Base-by-base conservation (phyloP, 2,888 invertebrate genomes). In the Bombylius major region DNA sequence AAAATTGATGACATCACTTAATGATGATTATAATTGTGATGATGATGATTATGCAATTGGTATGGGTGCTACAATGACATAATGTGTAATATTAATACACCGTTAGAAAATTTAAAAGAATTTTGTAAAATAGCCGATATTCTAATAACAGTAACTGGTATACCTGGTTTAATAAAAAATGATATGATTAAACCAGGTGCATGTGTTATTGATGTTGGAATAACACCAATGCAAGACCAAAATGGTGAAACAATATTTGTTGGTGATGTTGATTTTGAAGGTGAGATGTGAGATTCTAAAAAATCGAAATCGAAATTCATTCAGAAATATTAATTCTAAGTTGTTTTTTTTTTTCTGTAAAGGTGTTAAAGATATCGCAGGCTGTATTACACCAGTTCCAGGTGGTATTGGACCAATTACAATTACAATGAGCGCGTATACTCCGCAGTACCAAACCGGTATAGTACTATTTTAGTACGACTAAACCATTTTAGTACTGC, bases 391-490 rank as follows among this genome's bases (percentile, higher is more conserved):
- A 33, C 96, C 97, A 5, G 97, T 97, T 52, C 93, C 94, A 12
- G 90, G 91, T 56, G 99, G 99, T 60, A 98, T 99, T 58, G 99
- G 99, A 1, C 99, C 98, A 14, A 97, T 99, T 95, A 99, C 99
- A 0, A 99, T 96, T 61, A 95, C 96, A 23, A 97, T n/a, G n/a
- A n/a, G n/a, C n/a, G n/a, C n/a, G n/a, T n/a, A n/a, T n/a, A n/a
- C n/a, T n/a, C n/a, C n/a, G n/a, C n/a, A n/a, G n/a, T n/a, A n/a
- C n/a, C n/a, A n/a, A n/a, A n/a, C n/a, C n/a, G n/a, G n/a, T n/a
- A n/a, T n/a, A n/a, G n/a, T n/a, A n/a, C n/a, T n/a, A n/a, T n/a
- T n/a, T n/a, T n/a, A n/a, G n/a, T n/a, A n/a, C n/a, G n/a, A n/a
- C n/a, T n/a, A n/a, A n/a, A n/a, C n/a, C n/a, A n/a, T n/a, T n/a